These are phyloP conservation scores for Adoxophyes honmai DNA, from an alignment of 1,140 invertebrate species.

Conservation along the genomic window DNA sequence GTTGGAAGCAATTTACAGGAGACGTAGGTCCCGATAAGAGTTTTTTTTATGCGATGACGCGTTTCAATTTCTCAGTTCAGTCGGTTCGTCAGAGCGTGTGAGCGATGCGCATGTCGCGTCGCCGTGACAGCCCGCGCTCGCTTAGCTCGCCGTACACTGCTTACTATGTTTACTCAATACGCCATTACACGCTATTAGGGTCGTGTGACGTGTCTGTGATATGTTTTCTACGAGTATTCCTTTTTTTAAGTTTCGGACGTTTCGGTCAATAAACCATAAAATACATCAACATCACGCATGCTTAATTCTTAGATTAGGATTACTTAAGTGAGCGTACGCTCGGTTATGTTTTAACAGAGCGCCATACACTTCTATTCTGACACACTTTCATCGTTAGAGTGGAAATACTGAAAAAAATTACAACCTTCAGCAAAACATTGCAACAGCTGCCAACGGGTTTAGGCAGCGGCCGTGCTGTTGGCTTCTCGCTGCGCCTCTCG, in stretches of 20 bases:
- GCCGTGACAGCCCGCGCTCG: constrained; percentile 39
- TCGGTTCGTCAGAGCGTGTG: constrained; percentile 65
- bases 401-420: no score
- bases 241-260: no score
- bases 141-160: constrained; percentile 8
- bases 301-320: no score
- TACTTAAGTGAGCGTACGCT: no score
- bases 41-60: constrained; percentile 54
- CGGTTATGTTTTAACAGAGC: no score
- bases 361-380: no score
- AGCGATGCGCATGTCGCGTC: constrained; percentile 58
- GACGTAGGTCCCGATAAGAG: constrained; percentile 18
- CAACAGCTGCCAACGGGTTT: no score
- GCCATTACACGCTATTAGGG: constrained; percentile 5
- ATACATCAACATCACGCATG: no score
- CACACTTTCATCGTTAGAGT: no score
- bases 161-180: constrained; percentile 11
- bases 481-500: background rate
- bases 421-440: no score
- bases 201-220: background rate
- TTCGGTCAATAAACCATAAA: no score
- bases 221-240: no score
- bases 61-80: constrained; percentile 72
- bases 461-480: background rate
- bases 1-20: constrained; percentile 27